phyloP scores from a whole-genome alignment of 2,888 invertebrate species.

The Agrilus biguttatus region DNA sequence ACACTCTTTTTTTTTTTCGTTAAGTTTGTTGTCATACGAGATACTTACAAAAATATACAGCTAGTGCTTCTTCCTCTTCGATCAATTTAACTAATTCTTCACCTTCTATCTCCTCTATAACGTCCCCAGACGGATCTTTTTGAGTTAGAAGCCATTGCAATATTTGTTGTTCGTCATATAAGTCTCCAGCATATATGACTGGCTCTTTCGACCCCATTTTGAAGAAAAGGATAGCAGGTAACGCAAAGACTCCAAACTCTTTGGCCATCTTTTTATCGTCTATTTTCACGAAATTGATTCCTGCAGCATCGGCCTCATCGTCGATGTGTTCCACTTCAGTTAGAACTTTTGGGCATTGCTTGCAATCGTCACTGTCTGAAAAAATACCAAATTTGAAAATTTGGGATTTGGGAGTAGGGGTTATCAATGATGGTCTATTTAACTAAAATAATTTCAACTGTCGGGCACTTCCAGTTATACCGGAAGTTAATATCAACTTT shows the following conservation, averaged over 20 bases:
- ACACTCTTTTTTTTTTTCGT: too few relatives aligned
- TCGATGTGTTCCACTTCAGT: constrained; percentile 85
- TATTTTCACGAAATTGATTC: constrained; percentile 85
- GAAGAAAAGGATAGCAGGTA: constrained; percentile 84
- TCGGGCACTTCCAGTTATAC: too few relatives aligned
- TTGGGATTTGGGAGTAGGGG: too few relatives aligned
- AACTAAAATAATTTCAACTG: too few relatives aligned
- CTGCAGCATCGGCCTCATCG: constrained; percentile 80
- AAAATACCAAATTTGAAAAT: constrained; percentile 27
- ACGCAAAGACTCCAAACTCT: constrained; percentile 75
- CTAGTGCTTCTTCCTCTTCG: constrained; percentile 65
- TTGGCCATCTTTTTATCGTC: constrained; percentile 79
- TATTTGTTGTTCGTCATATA: constrained; percentile 76
- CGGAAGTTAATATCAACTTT: too few relatives aligned
- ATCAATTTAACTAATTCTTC: constrained; percentile 62
- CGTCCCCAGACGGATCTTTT: constrained; percentile 82
- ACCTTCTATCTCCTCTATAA: constrained; percentile 79
- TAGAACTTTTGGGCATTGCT: constrained; percentile 79
- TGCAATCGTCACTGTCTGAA: constrained; percentile 89
- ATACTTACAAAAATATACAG: constrained; percentile 85
- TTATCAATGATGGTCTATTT: too few relatives aligned
- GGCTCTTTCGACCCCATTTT: constrained; percentile 78
- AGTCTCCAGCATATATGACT: constrained; percentile 80
- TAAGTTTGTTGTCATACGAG: not conserved
- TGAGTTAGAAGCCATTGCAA: constrained; percentile 83